A percentile compares a stretch with the other conserved stretches of the same genome.
Evolutionary conservation across 2,888 invertebrate species (phyloP).

Genomic region (Lomographa bimaculata): DNA sequence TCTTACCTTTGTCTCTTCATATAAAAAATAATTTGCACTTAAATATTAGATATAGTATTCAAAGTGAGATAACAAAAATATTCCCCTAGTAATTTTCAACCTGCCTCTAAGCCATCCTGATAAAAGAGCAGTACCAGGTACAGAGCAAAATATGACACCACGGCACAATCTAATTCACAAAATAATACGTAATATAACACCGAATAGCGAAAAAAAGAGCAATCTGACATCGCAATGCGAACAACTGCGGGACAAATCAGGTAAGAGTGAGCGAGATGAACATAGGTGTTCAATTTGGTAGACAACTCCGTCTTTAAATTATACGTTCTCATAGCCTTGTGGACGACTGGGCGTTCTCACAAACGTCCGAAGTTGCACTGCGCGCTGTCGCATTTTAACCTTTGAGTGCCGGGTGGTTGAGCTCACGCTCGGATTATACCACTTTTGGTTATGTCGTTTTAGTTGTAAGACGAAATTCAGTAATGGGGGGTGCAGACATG

Average conservation of each 20-base stretch:
- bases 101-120: constrained; percentile 60
- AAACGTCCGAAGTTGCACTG: constrained; percentile 42
- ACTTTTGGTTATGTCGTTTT: constrained; percentile 41
- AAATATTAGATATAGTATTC: no score
- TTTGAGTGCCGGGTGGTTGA: not conserved
- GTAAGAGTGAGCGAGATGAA: constrained; percentile 56
- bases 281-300: constrained; percentile 43
- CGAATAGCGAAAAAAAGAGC: constrained; percentile 79
- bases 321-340: constrained; percentile 84
- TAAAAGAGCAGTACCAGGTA: constrained; percentile 59
- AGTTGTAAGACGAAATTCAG: constrained; percentile 65
- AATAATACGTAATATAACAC: constrained; percentile 81
- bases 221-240: constrained; percentile 60
- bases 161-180: constrained; percentile 80
- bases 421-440: constrained; percentile 24
- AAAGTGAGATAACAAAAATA: no score
- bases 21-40: no score
- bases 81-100: constrained; percentile 40
- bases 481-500: constrained; percentile 83
- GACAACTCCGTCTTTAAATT: constrained; percentile 79
- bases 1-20: no score
- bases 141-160: constrained; percentile 74
- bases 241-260: constrained; percentile 57
- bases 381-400: constrained; percentile 35
- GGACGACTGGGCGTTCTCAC: constrained; percentile 41